Percentiles rank a stretch among this genome's conserved stretches.
Evolutionary conservation across 2,113 vertebrate genomes (phyloP).

Genomic region (Rhinopomastus cyanomelas): DNA sequence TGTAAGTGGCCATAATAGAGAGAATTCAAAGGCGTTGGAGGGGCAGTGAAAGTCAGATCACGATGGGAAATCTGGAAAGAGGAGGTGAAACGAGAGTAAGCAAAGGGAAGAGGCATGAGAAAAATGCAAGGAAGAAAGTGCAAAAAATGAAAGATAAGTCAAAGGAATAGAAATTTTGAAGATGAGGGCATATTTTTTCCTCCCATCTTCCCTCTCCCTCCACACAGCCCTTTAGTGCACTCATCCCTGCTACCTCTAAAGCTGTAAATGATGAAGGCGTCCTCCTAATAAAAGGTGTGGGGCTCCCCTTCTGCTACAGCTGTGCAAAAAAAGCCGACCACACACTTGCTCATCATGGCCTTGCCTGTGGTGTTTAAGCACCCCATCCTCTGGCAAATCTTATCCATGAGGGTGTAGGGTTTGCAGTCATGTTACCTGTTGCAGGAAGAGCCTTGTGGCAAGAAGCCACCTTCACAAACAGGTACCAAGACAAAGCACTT

Average conservation of each 20-base stretch:
- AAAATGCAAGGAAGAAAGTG: not conserved
- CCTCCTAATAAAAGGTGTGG: too few species aligned
- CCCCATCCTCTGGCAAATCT: not conserved
- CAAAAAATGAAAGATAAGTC: not conserved
- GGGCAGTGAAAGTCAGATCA: not conserved
- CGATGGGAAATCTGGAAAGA: not conserved
- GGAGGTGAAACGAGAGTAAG: slow-evolving; percentile 3
- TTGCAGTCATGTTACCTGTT: not conserved
- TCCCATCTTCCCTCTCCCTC: not conserved
- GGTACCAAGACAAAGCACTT: not conserved
- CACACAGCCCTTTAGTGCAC: not conserved
- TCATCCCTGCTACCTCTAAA: not conserved
- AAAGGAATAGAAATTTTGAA: not conserved
- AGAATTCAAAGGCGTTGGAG: not conserved
- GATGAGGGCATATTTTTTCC: not conserved
- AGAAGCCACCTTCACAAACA: not conserved
- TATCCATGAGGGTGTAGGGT: not conserved
- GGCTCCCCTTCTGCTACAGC: not conserved
- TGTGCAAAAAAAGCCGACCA: not conserved
- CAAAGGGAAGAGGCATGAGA: not conserved
- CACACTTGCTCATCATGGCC: not conserved
- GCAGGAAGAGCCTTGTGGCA: not conserved
- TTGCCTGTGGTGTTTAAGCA: not conserved
- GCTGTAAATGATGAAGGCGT: not conserved
- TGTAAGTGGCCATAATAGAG: not conserved